A percentile compares a stretch with the other conserved stretches of the same genome.
These are phyloP conservation scores for Coecobrya sp. DNA, from an alignment of 2,888 invertebrate species.

Conservation along the genomic window DNA sequence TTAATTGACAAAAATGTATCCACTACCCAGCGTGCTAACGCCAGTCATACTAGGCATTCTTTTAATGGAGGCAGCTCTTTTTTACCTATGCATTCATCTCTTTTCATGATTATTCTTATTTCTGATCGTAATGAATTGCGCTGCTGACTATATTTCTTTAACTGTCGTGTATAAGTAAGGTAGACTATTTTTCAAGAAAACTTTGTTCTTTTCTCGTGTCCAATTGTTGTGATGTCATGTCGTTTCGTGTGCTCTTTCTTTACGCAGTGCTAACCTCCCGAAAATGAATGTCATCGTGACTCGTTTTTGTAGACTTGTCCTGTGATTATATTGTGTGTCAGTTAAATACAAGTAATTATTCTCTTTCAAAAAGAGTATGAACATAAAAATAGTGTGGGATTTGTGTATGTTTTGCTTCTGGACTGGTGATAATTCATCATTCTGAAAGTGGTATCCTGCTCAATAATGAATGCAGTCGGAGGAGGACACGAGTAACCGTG, in stretches of 20 bases:
- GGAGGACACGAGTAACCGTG: background rate
- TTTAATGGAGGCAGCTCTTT: constrained; percentile 28
- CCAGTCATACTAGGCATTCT: constrained; percentile 22
- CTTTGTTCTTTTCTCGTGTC: background rate
- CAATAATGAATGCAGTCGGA: constrained; percentile 6
- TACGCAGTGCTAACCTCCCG: background rate
- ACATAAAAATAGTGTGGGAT: background rate
- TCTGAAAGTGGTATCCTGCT: background rate
- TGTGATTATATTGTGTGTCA: constrained; percentile 14
- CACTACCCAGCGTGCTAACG: constrained; percentile 44
- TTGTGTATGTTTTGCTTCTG: background rate
- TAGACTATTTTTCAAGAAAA: too few relatives aligned
- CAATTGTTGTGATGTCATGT: constrained; percentile 16
- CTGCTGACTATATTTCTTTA: background rate
- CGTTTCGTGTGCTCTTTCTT: constrained; percentile 4
- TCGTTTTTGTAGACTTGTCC: background rate
- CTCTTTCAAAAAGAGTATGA: background rate
- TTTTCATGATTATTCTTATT: constrained; percentile 25
- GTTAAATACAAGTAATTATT: constrained; percentile 12
- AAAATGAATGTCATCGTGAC: constrained; percentile 46
- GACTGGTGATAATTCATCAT: constrained; percentile 27
- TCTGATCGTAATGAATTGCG: background rate
- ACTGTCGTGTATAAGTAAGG: background rate
- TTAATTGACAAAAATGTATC: constrained; percentile 70
- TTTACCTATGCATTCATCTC: constrained; percentile 47